Percentiles rank a stretch among this genome's conserved stretches.
Conservation (phyloP, 2,113 vertebrate species). For the Pseudois nayaur region DNA sequence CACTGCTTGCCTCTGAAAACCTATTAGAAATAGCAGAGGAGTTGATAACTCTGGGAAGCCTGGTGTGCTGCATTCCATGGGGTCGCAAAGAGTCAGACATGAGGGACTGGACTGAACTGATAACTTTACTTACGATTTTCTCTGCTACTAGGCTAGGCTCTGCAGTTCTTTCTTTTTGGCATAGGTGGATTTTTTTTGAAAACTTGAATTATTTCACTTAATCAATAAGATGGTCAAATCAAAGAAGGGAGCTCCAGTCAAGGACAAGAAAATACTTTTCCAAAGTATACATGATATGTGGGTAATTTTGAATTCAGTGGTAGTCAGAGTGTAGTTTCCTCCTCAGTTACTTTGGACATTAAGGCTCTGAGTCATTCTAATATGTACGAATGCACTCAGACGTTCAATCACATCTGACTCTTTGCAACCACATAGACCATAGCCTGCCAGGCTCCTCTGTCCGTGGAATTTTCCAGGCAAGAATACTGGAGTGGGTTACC, state of each 20-base stretch:
- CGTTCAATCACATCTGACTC: not conserved
- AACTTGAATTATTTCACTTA: not conserved
- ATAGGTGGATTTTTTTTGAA: not conserved
- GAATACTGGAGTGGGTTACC: not conserved
- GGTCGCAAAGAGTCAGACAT: not conserved
- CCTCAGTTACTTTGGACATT: not conserved
- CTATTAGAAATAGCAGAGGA: not conserved
- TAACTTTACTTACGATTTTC: not conserved
- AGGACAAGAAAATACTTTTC: not conserved
- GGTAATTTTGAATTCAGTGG: not conserved
- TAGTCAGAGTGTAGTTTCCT: not conserved
- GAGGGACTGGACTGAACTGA: not conserved
- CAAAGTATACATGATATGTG: fast-evolving
- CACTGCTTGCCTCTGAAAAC: not conserved
- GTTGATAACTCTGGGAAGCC: not conserved
- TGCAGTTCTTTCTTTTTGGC: not conserved
- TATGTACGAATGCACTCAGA: not conserved
- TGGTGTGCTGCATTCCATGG: not conserved
- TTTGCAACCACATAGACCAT: not conserved
- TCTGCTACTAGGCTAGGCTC: not conserved
- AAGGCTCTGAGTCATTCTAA: not conserved
- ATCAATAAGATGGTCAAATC: not conserved
- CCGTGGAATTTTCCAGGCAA: not conserved
- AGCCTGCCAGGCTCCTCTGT: not conserved
- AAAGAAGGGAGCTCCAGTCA: not conserved